Conservation (phyloP, 2,797 vertebrate species). For the Anabas testudineus region DNA sequence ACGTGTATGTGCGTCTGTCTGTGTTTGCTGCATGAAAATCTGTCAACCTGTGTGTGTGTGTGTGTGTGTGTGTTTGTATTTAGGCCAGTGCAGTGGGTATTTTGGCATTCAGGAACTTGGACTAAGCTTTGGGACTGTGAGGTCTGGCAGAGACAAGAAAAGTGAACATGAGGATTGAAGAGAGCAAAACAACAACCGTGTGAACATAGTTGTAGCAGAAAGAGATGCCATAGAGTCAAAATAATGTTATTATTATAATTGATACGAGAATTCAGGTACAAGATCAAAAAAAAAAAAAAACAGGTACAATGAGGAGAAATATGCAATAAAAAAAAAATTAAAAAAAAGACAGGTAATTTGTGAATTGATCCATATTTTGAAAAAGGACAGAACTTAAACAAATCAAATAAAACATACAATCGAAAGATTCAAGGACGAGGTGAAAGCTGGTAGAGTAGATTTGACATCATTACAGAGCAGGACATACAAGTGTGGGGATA, state of each 20-base stretch:
- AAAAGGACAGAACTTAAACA: not conserved
- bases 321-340: not conserved
- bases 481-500: constrained; percentile 2
- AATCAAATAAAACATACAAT: too few relatives aligned
- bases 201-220: constrained; percentile 26
- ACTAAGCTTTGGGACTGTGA: constrained; percentile 42
- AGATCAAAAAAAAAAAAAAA: constrained; percentile 2
- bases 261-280: constrained; percentile 9
- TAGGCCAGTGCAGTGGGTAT: constrained; percentile 44
- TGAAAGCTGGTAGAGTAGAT: constrained; percentile 15
- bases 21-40: constrained; percentile 35
- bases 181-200: constrained; percentile 22
- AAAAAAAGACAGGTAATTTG: not conserved
- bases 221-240: too few relatives aligned
- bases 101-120: constrained; percentile 58
- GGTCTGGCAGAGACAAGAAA: constrained; percentile 38
- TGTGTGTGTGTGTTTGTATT: constrained; percentile 40
- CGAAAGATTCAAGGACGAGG: not conserved
- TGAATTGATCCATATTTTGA: not conserved
- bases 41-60: constrained; percentile 7
- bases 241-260: too few relatives aligned
- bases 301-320: not conserved
- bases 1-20: constrained; percentile 48
- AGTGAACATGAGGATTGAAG: constrained; percentile 37
- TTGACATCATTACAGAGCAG: constrained; percentile 40